phyloP scores from a whole-genome alignment of 2,888 invertebrate species.

The Psococerastis gibbosa region DNA sequence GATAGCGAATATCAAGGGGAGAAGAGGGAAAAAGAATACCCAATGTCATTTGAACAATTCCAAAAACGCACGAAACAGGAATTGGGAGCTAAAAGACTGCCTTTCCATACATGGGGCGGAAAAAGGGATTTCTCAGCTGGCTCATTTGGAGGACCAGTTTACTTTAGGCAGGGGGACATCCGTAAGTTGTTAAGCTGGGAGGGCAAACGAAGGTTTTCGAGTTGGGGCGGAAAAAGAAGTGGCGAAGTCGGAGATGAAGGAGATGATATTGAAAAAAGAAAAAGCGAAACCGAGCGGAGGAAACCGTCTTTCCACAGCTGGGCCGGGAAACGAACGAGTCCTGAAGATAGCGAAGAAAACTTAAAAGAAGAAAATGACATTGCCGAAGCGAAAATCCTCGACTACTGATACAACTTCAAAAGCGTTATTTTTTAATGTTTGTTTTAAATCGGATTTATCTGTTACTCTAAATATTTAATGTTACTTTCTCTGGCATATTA shows the following conservation, averaged over 20 bases:
- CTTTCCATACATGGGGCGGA: conserved; percentile 4
- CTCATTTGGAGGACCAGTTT: not conserved
- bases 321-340: conserved; percentile 1
- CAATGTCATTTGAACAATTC: not conserved
- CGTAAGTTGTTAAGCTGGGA: not conserved
- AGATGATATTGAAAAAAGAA: not conserved
- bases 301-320: not conserved
- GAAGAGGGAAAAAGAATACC: conserved; percentile 1
- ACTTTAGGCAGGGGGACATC: not conserved
- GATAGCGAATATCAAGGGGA: conserved; percentile 27
- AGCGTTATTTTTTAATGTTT: too few species aligned
- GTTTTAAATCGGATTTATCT: too few species aligned
- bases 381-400: too few species aligned
- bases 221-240: conserved; percentile 5
- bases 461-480: too few species aligned
- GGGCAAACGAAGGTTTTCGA: conserved; percentile 7
- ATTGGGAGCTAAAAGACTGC: not conserved
- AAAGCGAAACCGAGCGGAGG: not conserved
- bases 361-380: too few species aligned
- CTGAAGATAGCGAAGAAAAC: too few species aligned
- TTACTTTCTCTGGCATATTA: too few species aligned
- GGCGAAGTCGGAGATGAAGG: not conserved
- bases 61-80: not conserved
- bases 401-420: too few species aligned
- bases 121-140: not conserved